These are phyloP conservation scores for Archaeoteleia sp. DNA, from an alignment of 2,888 invertebrate species.

Conservation along the genomic window DNA sequence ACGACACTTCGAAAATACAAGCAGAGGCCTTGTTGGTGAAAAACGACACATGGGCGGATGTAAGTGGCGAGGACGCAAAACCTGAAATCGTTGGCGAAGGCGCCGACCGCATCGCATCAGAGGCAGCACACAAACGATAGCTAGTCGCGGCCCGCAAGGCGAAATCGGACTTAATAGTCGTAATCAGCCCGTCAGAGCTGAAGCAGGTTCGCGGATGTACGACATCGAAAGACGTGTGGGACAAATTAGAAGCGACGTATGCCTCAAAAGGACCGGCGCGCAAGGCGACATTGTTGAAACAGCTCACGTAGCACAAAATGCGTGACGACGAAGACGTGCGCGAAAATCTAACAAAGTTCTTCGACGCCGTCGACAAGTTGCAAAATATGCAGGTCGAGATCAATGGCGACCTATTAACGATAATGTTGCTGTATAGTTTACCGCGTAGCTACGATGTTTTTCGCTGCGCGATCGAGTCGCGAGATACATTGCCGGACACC, in stretches of 20 bases:
- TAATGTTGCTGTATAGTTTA: too few species aligned
- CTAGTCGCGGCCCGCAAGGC: not conserved
- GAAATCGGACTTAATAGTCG: not conserved
- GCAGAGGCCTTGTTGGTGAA: not conserved
- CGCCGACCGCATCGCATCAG: too few species aligned
- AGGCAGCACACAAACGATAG: not conserved
- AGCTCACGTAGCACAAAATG: constrained; percentile 25
- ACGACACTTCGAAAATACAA: constrained; percentile 1
- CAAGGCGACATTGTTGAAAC: constrained; percentile 37
- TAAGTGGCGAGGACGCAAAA: not conserved
- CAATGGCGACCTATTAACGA: constrained; percentile 24
- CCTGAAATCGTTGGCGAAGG: too few species aligned
- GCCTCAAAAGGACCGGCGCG: constrained; percentile 26
- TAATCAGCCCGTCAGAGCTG: not conserved
- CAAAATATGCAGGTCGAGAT: constrained; percentile 33
- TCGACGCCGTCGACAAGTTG: constrained; percentile 37
- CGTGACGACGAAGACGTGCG: constrained; percentile 18
- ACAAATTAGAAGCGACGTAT: constrained; percentile 11
- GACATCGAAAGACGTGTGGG: constrained; percentile 15
- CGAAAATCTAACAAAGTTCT: constrained; percentile 31
- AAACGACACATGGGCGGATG: not conserved
- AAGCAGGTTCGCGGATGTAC: constrained; percentile 5
- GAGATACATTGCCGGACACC: too few species aligned
- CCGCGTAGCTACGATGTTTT: too few species aligned
- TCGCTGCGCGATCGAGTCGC: too few species aligned